Base-by-base conservation (phyloP, 2,113 vertebrate genomes). In the Dolichotis patagonum region DNA sequence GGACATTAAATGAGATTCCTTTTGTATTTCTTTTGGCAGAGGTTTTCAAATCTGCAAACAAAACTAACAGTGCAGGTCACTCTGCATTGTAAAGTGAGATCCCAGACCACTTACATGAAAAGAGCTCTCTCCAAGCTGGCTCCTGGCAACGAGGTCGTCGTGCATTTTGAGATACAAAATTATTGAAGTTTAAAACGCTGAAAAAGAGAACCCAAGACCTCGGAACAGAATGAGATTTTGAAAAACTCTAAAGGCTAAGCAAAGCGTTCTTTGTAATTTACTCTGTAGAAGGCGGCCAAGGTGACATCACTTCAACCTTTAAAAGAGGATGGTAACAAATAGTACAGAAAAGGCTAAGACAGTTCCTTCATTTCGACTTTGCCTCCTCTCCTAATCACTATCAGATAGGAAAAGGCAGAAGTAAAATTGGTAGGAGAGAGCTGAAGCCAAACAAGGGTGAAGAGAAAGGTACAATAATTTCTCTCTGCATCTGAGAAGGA, bases 121-220 rank as follows among this genome's bases (percentile, higher is more conserved):
- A 17, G 81, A 16, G 56, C 73, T 73, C 5, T 81, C 60, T 52
- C 17, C 62, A 85, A 32, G 49, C 14, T 65, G n/a, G 30, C 32
- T 54, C 80, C 17, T 32, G n/a, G 71, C 26, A 11, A n/a, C n/a
- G 32, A 62, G 78, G 28, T 84, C 49, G 56, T 16, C 6, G 24
- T 54, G 11, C 26, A 84, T 84, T 7, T 13, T 91, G 38, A 91
- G 22, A 71, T 49, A 63, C 41, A 84, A 80, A 88, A 58, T n/a
- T 69, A 77, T 0, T 78, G 32, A 71, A 28, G 35, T 89, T 65
- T 69, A 69, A 58, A 83, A 92, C 12, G 49, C 49, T 24, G 19
- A 86, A 85, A 86, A 94, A 94, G n/a, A 89, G 58, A 90, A 77
- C 10, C 46, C 81, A 90, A 73, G n/a, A 54, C 3, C 52, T 63